Conservation (phyloP, 2,113 vertebrate species). For the Tragelaphus scriptus region DNA sequence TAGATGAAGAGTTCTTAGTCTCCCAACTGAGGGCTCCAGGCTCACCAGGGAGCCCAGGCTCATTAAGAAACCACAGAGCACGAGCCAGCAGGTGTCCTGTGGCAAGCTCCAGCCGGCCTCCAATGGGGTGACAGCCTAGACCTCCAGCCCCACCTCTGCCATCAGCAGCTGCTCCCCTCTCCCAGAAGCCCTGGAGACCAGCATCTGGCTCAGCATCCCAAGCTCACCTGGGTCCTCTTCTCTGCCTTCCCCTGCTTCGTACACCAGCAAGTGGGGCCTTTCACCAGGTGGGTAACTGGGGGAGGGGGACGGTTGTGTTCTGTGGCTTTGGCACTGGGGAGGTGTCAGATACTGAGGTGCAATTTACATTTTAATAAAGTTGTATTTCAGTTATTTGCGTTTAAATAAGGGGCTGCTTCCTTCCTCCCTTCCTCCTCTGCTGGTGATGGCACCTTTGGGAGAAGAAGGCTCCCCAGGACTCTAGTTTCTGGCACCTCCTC, state of each 20-base stretch:
- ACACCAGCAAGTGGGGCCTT: background rate
- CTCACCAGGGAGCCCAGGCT: background rate
- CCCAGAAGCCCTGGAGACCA: background rate
- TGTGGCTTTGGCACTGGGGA: background rate
- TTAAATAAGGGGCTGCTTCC: constrained; percentile 74
- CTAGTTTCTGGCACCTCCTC: background rate
- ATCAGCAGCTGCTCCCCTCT: background rate
- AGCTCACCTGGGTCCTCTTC: background rate
- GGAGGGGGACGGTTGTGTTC: background rate
- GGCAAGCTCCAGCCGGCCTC: background rate
- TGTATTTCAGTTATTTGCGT: constrained; percentile 78
- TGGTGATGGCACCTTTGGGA: constrained; percentile 58
- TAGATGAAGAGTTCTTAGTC: background rate
- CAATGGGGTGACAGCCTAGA: background rate
- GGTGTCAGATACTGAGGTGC: constrained; percentile 42
- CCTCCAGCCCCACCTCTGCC: too few species aligned
- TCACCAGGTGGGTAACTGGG: too few species aligned
- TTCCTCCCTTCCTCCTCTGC: background rate
- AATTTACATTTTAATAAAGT: constrained; percentile 83
- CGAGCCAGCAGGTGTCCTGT: background rate
- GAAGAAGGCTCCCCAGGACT: background rate
- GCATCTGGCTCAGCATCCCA: background rate
- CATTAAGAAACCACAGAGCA: background rate
- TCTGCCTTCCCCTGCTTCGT: accelerated
- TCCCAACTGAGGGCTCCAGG: background rate